Conservation (phyloP, 2,797 vertebrate species). For the Eptatretus atami region DNA sequence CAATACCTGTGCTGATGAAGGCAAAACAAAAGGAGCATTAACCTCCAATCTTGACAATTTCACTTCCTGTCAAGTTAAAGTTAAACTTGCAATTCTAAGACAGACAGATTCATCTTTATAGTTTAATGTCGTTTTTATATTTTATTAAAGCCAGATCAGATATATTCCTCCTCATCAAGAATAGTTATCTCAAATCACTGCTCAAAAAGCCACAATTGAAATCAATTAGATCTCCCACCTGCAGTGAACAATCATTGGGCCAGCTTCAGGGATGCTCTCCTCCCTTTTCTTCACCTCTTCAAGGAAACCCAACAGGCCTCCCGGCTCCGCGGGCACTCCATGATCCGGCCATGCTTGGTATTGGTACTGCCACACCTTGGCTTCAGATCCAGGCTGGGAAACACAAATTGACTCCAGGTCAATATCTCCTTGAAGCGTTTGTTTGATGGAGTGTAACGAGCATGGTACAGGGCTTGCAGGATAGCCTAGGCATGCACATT, state of each 20-base stretch:
- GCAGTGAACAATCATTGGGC: slow-evolving; percentile 73
- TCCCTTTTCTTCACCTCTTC: slow-evolving; percentile 50
- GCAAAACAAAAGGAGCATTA: slow-evolving; percentile 9
- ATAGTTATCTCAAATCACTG: slow-evolving; percentile 13
- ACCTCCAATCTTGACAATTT: too few relatives aligned
- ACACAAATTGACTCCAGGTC: too few relatives aligned
- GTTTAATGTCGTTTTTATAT: not conserved
- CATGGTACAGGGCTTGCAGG: too few relatives aligned
- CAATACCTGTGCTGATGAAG: slow-evolving; percentile 52
- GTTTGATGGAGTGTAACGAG: too few relatives aligned
- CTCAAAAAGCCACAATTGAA: slow-evolving; percentile 12
- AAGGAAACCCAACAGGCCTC: slow-evolving; percentile 62
- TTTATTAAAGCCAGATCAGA: too few relatives aligned
- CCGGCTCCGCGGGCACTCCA: slow-evolving; percentile 46
- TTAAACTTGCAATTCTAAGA: too few relatives aligned
- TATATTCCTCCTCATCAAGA: slow-evolving; percentile 10
- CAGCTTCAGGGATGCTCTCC: slow-evolving; percentile 18
- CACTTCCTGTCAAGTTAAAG: too few relatives aligned
- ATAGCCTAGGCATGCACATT: too few relatives aligned
- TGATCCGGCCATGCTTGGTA: slow-evolving; percentile 91
- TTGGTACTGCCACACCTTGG: slow-evolving; percentile 55
- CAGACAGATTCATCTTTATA: too few relatives aligned
- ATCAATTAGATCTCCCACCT: slow-evolving; percentile 22
- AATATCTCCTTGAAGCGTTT: too few relatives aligned
- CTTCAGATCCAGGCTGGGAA: slow-evolving; percentile 10